Conservation (phyloP, 2,888 invertebrate genomes). For the Dasypolia templi region DNA sequence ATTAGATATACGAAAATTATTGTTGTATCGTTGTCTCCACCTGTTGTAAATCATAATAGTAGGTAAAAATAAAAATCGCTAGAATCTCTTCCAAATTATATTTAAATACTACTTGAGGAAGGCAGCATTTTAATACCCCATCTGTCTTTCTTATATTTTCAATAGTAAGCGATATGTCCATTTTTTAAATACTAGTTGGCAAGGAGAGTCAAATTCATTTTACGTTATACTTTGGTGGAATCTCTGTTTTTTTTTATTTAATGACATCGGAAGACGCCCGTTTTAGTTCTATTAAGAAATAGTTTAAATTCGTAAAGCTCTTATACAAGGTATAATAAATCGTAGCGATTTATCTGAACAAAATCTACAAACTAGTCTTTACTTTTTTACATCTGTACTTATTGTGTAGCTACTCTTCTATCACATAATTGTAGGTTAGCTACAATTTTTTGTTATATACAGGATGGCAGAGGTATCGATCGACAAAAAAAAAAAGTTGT, state of each 20-base stretch:
- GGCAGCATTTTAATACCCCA: background rate
- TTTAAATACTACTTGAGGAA: background rate
- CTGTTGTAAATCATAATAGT: too few species aligned
- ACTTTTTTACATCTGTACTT: background rate
- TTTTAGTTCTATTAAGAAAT: background rate
- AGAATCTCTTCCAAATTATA: background rate
- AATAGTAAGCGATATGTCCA: constrained; percentile 8
- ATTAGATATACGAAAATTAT: too few species aligned
- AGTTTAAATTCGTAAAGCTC: constrained; percentile 6
- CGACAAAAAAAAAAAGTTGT: too few species aligned
- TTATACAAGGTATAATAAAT: constrained; percentile 12
- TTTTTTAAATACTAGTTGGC: constrained; percentile 30
- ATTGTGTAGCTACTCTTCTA: background rate
- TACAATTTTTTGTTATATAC: background rate
- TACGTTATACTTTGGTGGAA: constrained; percentile 13
- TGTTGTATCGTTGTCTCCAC: too few species aligned
- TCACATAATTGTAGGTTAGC: background rate
- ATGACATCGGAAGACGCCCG: constrained; percentile 3
- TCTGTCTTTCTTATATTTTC: background rate
- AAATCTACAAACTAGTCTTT: background rate
- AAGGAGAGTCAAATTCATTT: background rate
- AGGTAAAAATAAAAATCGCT: background rate
- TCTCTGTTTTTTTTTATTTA: constrained; percentile 8
- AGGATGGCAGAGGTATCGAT: background rate
- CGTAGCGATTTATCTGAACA: constrained; percentile 19